phyloP scores from a whole-genome alignment of 2,888 invertebrate species.

The Athalia circularis region DNA sequence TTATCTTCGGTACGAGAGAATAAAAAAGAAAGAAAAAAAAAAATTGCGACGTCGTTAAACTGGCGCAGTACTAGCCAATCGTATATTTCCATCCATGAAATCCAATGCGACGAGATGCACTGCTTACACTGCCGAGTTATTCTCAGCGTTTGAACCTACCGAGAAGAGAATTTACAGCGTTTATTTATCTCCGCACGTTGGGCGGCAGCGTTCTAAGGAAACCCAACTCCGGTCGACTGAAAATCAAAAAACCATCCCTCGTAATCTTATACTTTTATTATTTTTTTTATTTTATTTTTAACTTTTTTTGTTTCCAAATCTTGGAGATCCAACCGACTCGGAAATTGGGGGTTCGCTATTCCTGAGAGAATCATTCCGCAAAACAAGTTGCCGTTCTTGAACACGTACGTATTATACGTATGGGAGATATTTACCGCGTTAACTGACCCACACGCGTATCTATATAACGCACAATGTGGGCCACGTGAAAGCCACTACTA shows the following conservation, averaged over 20 bases:
- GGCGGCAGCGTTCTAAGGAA: not conserved
- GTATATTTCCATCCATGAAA: not conserved
- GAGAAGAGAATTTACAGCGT: conserved; percentile 4
- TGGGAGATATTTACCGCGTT: not conserved
- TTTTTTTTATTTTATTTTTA: not conserved
- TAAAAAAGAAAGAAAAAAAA: not conserved
- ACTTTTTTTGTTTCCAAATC: not conserved
- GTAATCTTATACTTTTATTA: too few relatives aligned
- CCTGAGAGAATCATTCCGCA: not conserved
- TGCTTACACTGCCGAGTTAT: not conserved
- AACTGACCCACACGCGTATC: not conserved
- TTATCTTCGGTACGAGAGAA: conserved; percentile 2
- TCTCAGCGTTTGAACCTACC: not conserved
- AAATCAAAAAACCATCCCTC: too few relatives aligned
- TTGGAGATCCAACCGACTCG: not conserved
- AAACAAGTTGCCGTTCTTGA: not conserved
- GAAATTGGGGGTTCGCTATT: not conserved
- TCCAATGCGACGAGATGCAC: not conserved
- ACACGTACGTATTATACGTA: conserved; percentile 6
- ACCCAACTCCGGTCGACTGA: not conserved
- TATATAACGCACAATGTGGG: conserved; percentile 30
- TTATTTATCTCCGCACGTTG: not conserved
- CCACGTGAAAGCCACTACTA: conserved; percentile 38
- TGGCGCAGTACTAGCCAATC: not conserved
- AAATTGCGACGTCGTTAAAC: conserved; percentile 28